These are phyloP conservation scores for Drosophila bifasciata DNA, from an alignment of 1,140 invertebrate species.

Conservation along the genomic window DNA sequence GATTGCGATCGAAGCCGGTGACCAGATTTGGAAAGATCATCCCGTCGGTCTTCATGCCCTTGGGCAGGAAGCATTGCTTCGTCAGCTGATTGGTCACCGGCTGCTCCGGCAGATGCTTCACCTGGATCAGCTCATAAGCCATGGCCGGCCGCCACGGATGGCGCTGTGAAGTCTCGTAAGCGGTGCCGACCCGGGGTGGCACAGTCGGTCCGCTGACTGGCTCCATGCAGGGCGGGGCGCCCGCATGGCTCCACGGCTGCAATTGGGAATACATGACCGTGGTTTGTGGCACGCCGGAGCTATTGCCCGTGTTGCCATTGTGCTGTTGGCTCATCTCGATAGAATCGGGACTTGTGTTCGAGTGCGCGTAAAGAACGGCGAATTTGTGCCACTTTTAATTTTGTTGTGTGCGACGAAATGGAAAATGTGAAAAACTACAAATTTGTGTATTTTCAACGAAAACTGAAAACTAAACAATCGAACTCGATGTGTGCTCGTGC, in stretches of 20 bases:
- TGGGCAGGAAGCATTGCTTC: slow-evolving; percentile 88
- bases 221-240: slow-evolving; percentile 86
- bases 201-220: slow-evolving; percentile 85
- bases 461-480: background rate
- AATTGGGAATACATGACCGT: slow-evolving; percentile 87
- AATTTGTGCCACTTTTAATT: slow-evolving; percentile 59
- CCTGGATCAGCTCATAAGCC: slow-evolving; percentile 90
- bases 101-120: slow-evolving; percentile 88
- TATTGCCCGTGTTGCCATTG: background rate
- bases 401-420: background rate
- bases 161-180: slow-evolving; percentile 78
- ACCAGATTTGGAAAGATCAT: slow-evolving; percentile 92
- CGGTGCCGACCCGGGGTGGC: slow-evolving; percentile 85
- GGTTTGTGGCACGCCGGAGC: slow-evolving; percentile 55
- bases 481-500: no score
- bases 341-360: background rate
- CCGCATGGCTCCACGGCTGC: slow-evolving; percentile 87
- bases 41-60: slow-evolving; percentile 89
- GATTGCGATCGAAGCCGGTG: slow-evolving; percentile 91
- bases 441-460: slow-evolving; percentile 1
- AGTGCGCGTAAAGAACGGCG: slow-evolving; percentile 6
- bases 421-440: background rate
- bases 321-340: slow-evolving; percentile 18
- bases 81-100: slow-evolving; percentile 89
- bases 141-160: slow-evolving; percentile 91